These are phyloP conservation scores for Hecatera dysodea DNA, from an alignment of 2,888 invertebrate species.

Conservation along the genomic window DNA sequence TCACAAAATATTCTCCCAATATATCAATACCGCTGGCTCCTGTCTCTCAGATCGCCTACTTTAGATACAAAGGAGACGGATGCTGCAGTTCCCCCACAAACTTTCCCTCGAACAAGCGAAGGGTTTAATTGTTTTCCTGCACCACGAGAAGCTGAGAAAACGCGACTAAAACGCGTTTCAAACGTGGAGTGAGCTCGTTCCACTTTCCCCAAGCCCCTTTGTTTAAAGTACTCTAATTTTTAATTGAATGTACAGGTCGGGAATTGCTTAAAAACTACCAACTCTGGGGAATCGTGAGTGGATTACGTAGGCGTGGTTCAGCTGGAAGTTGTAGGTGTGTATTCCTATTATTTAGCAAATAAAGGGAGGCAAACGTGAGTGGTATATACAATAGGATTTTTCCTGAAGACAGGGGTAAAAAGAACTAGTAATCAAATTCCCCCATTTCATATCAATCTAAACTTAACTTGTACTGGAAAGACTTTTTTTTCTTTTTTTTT, in stretches of 20 bases:
- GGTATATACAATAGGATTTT: background rate
- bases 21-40: constrained; percentile 63
- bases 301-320: constrained; percentile 46
- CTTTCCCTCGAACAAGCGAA: constrained; percentile 83
- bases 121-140: constrained; percentile 89
- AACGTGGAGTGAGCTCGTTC: constrained; percentile 73
- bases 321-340: constrained; percentile 40
- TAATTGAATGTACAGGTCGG: constrained; percentile 78
- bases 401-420: background rate
- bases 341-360: constrained; percentile 23
- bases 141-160: constrained; percentile 81
- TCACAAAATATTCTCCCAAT: constrained; percentile 22
- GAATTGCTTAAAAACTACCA: constrained; percentile 65
- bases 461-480: background rate
- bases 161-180: constrained; percentile 77
- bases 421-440: too few species aligned
- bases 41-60: constrained; percentile 67
- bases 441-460: fast-evolving
- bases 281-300: constrained; percentile 52
- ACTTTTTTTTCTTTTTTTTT: too few species aligned
- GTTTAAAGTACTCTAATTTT: constrained; percentile 83
- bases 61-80: constrained; percentile 82
- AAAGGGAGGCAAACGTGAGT: background rate
- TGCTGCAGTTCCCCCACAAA: constrained; percentile 81
- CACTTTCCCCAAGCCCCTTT: constrained; percentile 78